Conservation (phyloP, 1,140 invertebrate species). For the Pseudomyrmex pallidus region DNA sequence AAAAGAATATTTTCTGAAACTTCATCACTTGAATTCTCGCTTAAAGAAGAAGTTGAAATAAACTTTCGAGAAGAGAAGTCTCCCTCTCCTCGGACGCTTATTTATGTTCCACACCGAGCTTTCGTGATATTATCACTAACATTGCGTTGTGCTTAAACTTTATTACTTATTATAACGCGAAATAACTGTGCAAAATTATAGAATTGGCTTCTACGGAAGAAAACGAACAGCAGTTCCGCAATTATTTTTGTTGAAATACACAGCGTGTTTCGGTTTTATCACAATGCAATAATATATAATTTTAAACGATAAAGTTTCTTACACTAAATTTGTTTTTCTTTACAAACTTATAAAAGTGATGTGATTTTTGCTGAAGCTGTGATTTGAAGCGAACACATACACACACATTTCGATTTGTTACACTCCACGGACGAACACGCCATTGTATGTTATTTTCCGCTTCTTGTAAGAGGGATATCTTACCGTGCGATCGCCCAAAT, state of each 20-base stretch:
- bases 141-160: constrained; percentile 32
- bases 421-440: not conserved
- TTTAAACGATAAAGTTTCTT: too few relatives aligned
- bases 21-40: constrained; percentile 7
- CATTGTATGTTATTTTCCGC: not conserved
- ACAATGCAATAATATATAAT: too few relatives aligned
- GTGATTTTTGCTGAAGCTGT: too few relatives aligned
- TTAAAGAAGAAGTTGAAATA: constrained; percentile 34
- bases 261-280: too few relatives aligned
- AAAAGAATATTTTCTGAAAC: constrained; percentile 19
- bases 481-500: constrained; percentile 92
- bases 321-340: too few relatives aligned
- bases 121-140: constrained; percentile 16
- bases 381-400: too few relatives aligned
- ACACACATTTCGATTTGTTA: too few relatives aligned
- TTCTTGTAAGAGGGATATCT: not conserved
- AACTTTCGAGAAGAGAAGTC: not conserved
- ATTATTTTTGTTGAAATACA: too few relatives aligned
- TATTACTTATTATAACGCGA: constrained; percentile 47
- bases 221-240: too few relatives aligned
- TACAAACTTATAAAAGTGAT: too few relatives aligned
- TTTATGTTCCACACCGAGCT: constrained; percentile 11
- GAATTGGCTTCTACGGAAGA: not conserved
- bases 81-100: not conserved
- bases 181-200: constrained; percentile 36